Percentiles rank a stretch among this genome's conserved stretches.
phyloP scores from a whole-genome alignment of 2,888 invertebrate genomes.

The Mythimna pallens region DNA sequence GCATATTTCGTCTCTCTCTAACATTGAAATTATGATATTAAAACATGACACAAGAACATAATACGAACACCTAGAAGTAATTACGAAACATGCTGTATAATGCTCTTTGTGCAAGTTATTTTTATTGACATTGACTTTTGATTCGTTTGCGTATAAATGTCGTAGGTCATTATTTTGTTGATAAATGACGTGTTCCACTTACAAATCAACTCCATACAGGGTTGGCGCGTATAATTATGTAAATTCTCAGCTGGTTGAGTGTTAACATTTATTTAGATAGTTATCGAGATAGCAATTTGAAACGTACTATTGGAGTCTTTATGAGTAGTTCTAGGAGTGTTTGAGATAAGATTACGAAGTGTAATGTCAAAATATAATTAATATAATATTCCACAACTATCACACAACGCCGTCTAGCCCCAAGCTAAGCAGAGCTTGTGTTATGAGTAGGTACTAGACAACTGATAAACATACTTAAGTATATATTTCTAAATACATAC shows the following conservation, averaged over 20 bases:
- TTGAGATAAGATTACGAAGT: constrained; percentile 1
- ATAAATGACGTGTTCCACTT: constrained; percentile 11
- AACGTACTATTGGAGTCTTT: not conserved
- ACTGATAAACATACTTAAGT: too few species aligned
- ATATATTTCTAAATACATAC: too few species aligned
- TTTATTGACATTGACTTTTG: constrained; percentile 62
- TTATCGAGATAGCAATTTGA: not conserved
- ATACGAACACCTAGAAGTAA: not conserved
- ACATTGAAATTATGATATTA: not conserved
- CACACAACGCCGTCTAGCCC: too few species aligned
- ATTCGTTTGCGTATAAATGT: constrained; percentile 44
- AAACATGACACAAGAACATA: not conserved
- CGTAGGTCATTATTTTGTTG: constrained; percentile 31
- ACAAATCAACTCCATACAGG: not conserved
- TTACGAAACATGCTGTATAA: constrained; percentile 51
- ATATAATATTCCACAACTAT: too few species aligned
- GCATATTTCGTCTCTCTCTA: too few species aligned
- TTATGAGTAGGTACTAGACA: too few species aligned
- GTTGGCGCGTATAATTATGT: not conserved
- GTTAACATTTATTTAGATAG: constrained; percentile 3
- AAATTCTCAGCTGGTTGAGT: constrained; percentile 2
- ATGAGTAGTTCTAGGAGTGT: constrained; percentile 11
- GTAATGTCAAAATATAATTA: not conserved
- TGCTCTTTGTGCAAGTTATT: constrained; percentile 49
- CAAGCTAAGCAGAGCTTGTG: too few species aligned